These are phyloP conservation scores for Herminia tarsipennalis DNA, from an alignment of 2,888 invertebrate species.

Conservation along the genomic window DNA sequence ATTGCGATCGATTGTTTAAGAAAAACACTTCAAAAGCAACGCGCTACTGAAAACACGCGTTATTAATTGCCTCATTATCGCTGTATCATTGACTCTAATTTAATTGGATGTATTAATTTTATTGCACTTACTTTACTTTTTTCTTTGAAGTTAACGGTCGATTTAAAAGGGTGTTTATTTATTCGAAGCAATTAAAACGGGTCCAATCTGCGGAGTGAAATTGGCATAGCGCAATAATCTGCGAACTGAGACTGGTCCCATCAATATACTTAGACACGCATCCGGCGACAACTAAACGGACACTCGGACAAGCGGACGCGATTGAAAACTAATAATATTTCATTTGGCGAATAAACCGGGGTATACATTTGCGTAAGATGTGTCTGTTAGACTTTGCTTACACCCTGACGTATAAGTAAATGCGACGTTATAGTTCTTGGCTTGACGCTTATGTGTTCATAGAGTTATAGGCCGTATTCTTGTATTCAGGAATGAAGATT, in stretches of 20 bases:
- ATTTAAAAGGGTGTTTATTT: conserved; percentile 58
- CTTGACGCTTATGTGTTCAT: conserved; percentile 29
- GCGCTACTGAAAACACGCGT: conserved; percentile 53
- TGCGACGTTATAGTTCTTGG: conserved; percentile 27
- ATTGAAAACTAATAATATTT: conserved; percentile 73
- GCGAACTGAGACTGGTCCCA: conserved; percentile 59
- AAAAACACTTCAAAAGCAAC: conserved; percentile 48
- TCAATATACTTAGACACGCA: conserved; percentile 74
- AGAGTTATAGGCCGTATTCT: conserved; percentile 25
- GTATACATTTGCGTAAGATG: conserved; percentile 64
- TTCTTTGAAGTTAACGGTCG: conserved; percentile 17
- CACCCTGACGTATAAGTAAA: conserved; percentile 48
- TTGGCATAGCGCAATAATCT: conserved; percentile 59
- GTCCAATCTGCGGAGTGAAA: conserved; percentile 59
- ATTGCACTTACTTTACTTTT: conserved; percentile 53
- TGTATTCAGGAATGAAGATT: conserved; percentile 40
- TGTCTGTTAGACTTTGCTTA: conserved; percentile 39
- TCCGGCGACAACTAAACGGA: conserved; percentile 71
- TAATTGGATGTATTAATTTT: conserved; percentile 72
- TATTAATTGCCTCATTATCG: conserved; percentile 71
- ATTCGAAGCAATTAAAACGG: conserved; percentile 62
- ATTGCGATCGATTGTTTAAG: conserved; percentile 59
- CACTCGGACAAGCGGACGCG: conserved; percentile 67
- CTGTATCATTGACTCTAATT: conserved; percentile 64
- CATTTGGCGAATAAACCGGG: conserved; percentile 58